Evolutionary conservation across 2,113 vertebrate species (phyloP).

Genomic region (Seriola aureovittata): DNA sequence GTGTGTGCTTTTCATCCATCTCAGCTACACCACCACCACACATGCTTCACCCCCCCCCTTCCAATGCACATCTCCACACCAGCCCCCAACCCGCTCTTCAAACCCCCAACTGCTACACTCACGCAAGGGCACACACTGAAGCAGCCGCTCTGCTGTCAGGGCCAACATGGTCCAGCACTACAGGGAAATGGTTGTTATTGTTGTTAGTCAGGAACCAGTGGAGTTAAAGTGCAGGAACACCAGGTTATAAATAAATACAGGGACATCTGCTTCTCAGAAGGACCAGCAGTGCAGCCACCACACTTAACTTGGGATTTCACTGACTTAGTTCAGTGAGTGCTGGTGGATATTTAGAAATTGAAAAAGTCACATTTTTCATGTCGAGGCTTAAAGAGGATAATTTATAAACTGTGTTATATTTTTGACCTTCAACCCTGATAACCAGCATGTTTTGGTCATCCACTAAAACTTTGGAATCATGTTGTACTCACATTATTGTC

Average conservation of each 20-base stretch:
- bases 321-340: background rate
- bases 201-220: slow-evolving; percentile 62
- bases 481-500: background rate
- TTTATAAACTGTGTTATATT: background rate
- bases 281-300: slow-evolving; percentile 19
- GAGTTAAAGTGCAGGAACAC: slow-evolving; percentile 56
- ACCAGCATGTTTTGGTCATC: background rate
- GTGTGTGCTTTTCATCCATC: slow-evolving; percentile 60
- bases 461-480: background rate
- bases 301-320: background rate
- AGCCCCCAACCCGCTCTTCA: background rate
- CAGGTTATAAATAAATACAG: slow-evolving; percentile 71
- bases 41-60: background rate
- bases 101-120: slow-evolving; percentile 37
- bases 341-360: slow-evolving; percentile 8
- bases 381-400: background rate
- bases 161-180: slow-evolving; percentile 51
- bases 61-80: slow-evolving; percentile 7
- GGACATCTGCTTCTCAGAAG: slow-evolving; percentile 55
- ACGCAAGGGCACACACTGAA: slow-evolving; percentile 38
- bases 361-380: slow-evolving; percentile 8
- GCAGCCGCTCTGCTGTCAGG: slow-evolving; percentile 45
- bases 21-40: slow-evolving; percentile 6
- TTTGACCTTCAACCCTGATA: background rate
- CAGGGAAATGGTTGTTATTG: slow-evolving; percentile 71